Percentiles rank a stretch among this genome's conserved stretches.
Conservation (phyloP, 2,113 vertebrate genomes). For the Podarcis raffonei region DNA sequence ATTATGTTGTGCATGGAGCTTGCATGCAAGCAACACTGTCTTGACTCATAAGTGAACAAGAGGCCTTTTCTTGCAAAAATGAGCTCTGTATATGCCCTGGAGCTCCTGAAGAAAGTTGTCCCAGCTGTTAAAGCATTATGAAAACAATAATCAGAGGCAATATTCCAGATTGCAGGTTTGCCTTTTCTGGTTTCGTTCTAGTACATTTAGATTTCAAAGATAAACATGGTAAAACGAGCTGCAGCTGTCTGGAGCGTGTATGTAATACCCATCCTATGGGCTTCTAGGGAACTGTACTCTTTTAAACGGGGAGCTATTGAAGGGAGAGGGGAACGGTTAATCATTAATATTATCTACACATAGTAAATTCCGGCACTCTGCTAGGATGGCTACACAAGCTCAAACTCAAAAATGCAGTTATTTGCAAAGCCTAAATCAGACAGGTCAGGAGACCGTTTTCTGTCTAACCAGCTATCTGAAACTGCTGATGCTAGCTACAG, state of each 20-base stretch:
- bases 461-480: no score
- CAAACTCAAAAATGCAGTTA: no score
- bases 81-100: neutral
- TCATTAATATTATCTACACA: no score
- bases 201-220: neutral
- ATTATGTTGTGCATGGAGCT: neutral
- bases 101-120: neutral
- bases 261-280: neutral
- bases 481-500: no score
- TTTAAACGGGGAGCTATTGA: neutral
- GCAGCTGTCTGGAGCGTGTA: neutral
- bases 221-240: neutral
- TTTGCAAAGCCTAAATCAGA: no score
- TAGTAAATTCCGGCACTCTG: no score
- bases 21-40: neutral
- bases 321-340: no score
- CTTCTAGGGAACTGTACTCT: neutral
- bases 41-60: neutral
- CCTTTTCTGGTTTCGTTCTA: neutral
- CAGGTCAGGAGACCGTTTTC: no score
- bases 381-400: no score
- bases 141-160: neutral
- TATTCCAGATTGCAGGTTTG: neutral
- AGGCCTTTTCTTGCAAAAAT: neutral
- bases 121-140: neutral